These are phyloP conservation scores for Knipowitschia caucasica DNA, from an alignment of 2,797 vertebrate species.

Conservation along the genomic window DNA sequence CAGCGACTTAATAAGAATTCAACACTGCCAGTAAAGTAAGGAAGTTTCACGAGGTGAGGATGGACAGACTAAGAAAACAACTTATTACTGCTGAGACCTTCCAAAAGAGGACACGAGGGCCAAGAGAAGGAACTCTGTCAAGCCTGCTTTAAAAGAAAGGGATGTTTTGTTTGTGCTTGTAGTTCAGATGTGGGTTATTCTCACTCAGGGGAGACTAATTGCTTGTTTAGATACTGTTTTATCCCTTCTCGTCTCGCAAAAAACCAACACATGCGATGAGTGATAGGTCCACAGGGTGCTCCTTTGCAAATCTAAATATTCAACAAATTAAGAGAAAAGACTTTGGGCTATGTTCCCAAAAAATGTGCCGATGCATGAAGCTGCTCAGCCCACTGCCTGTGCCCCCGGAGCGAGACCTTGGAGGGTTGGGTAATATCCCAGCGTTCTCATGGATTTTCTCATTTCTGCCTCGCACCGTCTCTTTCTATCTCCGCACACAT, in stretches of 20 bases:
- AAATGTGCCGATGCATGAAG: conserved; percentile 40
- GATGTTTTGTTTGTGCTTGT: conserved; percentile 54
- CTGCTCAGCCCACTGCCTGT: conserved; percentile 24
- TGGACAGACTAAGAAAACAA: conserved; percentile 23
- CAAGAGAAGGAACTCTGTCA: conserved; percentile 34
- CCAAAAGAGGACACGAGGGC: conserved; percentile 31
- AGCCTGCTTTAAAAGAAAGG: conserved; percentile 54
- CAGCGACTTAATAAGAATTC: conserved; percentile 31
- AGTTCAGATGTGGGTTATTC: conserved; percentile 63
- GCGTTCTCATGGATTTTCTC: conserved; percentile 37
- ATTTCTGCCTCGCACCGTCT: conserved; percentile 17
- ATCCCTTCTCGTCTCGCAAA: conserved; percentile 50
- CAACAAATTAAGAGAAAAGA: conserved; percentile 57
- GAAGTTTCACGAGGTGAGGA: conserved; percentile 39
- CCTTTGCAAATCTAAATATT: conserved; percentile 61
- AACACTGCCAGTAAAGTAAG: conserved; percentile 47
- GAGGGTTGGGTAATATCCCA: conserved; percentile 36
- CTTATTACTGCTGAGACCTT: conserved; percentile 41
- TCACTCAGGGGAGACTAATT: conserved; percentile 65
- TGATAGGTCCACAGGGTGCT: conserved; percentile 39
- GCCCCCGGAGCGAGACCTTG: conserved; percentile 38
- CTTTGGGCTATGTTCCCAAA: conserved; percentile 62
- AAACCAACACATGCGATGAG: conserved; percentile 58
- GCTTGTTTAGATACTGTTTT: conserved; percentile 67
- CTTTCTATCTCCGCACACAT: conserved; percentile 27